A percentile compares a stretch with the other conserved stretches of the same genome.
Evolutionary conservation across 2,113 vertebrate species (phyloP).

Genomic region (Corythornis vintsioides): DNA sequence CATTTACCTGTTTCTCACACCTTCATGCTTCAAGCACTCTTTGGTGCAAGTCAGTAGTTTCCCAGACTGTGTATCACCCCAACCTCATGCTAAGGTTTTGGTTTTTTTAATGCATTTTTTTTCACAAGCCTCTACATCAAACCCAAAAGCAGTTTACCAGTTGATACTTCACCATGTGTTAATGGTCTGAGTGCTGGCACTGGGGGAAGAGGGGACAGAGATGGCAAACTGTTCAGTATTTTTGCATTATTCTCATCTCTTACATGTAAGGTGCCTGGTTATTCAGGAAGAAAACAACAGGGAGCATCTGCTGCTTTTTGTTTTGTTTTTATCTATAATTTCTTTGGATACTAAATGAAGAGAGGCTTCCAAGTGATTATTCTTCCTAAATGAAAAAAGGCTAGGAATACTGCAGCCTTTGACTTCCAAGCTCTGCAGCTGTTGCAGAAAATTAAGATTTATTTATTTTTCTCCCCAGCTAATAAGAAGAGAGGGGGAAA

Average conservation of each 20-base stretch:
- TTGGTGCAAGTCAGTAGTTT: background rate
- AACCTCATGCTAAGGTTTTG: background rate
- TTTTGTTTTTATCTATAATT: background rate
- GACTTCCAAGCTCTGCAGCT: background rate
- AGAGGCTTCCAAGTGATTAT: background rate
- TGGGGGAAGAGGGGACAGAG: background rate
- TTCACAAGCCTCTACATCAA: background rate
- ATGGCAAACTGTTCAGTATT: background rate
- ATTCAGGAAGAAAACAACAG: background rate
- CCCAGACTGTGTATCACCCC: background rate
- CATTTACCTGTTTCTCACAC: background rate
- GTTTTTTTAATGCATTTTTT: background rate
- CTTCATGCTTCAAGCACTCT: background rate
- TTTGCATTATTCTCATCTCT: background rate
- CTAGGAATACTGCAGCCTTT: background rate
- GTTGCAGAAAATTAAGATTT: background rate
- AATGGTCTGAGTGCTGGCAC: background rate
- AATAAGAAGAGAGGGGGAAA: background rate
- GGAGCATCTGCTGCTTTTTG: background rate
- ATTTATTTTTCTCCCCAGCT: background rate
- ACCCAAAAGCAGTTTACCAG: background rate
- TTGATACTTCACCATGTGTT: accelerated
- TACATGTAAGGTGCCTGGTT: background rate
- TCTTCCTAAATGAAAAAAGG: background rate
- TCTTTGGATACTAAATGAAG: background rate